Base-by-base conservation (phyloP, 2,113 vertebrate genomes). In the Rhinoptilus africanus region DNA sequence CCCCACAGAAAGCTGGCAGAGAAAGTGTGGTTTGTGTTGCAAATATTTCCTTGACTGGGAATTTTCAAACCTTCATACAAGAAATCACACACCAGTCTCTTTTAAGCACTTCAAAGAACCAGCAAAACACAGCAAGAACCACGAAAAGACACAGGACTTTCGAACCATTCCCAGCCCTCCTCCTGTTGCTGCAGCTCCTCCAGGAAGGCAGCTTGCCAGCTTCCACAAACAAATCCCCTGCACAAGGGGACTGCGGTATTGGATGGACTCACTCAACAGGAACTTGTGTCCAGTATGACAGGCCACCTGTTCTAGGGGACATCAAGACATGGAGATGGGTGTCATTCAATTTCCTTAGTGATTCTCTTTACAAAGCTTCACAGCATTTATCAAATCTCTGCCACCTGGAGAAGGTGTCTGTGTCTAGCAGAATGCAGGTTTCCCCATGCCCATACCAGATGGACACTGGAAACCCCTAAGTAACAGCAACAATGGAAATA, bases 231-330 rank as follows among this genome's bases (percentile, higher is more conserved):
- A 95, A 94, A 96, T 60, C 51, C 64, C 39, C 76, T 68, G 22
- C 80, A 60, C 7, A 0, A 88, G 53, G 24, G 66, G 17, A 64
- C 56, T 26, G 56, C 92, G 64, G 39, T 59, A 72, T 37, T 88
- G 87, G 74, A 93, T 53, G 41, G 81, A 71, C 16, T 93, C 86
- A 84, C 62, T 41, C 87, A 94, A 88, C 62, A 89, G 87, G 77
- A 96, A 96, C 83, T 71, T 37, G 64, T 66, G 81, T 57, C 84
- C 89, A 69, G 53, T 19, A 5, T 89, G 93, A 85, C 96, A 95
- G 85, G 48, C 87, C 96, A 97, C 93, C 93, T 96, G 96, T 89
- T 96, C 81, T 62, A 75, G 30, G 26, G 48, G 41, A 13, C 24
- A 91, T 57, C 3, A 0, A 86, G 89, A 72, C 91, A 96, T 53